Percentiles rank a stretch among this genome's conserved stretches.
These are phyloP conservation scores for Sinosuthora webbiana DNA, from an alignment of 2,113 vertebrate species.

Conservation along the genomic window DNA sequence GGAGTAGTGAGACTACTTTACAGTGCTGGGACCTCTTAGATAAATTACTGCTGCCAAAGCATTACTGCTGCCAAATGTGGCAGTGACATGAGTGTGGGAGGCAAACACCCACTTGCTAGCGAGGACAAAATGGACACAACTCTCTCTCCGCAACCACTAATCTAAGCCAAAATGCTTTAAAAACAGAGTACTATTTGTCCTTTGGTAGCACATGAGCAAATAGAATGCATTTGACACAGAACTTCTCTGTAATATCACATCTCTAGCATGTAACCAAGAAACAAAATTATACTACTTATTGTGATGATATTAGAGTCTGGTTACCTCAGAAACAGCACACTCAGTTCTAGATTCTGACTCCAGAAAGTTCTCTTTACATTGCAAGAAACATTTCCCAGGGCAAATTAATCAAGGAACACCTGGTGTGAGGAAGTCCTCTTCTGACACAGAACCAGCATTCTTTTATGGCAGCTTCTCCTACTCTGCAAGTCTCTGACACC, in stretches of 20 bases:
- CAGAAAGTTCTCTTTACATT: neutral
- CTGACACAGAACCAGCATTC: neutral
- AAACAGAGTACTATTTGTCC: slow-evolving; percentile 43
- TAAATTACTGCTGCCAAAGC: neutral
- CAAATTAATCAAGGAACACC: neutral
- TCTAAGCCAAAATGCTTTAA: slow-evolving; percentile 13
- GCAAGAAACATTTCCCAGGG: neutral
- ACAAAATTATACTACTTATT: neutral
- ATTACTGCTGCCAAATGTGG: slow-evolving; percentile 6
- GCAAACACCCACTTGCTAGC: neutral
- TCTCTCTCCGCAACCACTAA: neutral
- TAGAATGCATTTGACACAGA: neutral
- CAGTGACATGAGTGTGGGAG: neutral
- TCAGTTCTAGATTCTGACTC: neutral
- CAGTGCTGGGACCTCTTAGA: neutral
- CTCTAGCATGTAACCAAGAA: neutral
- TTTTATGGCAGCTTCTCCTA: neutral
- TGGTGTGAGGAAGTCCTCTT: neutral
- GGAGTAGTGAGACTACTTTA: neutral
- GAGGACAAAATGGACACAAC: slow-evolving; percentile 37
- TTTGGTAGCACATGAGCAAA: slow-evolving; percentile 4
- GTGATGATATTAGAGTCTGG: neutral
- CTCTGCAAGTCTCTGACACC: neutral
- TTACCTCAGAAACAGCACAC: neutral
- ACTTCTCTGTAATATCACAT: neutral